Base-by-base conservation (phyloP, 1,140 invertebrate genomes). In the Meteorus sp. region DNA sequence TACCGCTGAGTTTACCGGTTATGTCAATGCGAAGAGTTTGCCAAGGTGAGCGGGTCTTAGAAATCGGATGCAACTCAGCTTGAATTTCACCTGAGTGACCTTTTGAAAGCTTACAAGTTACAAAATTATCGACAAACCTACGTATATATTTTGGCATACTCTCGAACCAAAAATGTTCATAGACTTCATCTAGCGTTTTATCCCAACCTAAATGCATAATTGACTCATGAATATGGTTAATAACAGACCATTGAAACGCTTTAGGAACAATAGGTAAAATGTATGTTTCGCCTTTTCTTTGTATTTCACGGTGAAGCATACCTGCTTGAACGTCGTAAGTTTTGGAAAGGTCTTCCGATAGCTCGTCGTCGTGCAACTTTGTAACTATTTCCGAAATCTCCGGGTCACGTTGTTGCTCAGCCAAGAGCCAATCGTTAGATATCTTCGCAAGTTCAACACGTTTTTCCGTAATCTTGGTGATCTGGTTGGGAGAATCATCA, bases 171-270 rank as follows among this genome's bases (percentile, higher is more conserved):
- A 63, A 73, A 45, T 65, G 41, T 53, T 65, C 57, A 11, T 62
- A 55, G 0, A 70, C 59, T 47, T 69, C 63, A 11, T 63, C 53
- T 23, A 71, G 44, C 2, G 66, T 73, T 41, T 70, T 72, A 25
- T 71, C 61, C 48, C 65, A 60, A 1, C 65, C 64, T 23, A 68
- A 66, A 64, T 70, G 70, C 3, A 51, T 20, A 4, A 60, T 47
- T 22, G 53, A 44, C n/a, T 72, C 68, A 52, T 75, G 77, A 3
- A 70, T 53, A 50, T 66, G 60, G 20, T 74, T 70, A 43, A 79
- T 68, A 6, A 77, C 48, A 0, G 68, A 68, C 65, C 68, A 72
- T 47, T 50, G 51, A 19, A 72, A 67, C 1, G 64, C 31, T 20
- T 63, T 54, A 0, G 73, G 70, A 9, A 75, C 51, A 23, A 74